phyloP scores from a whole-genome alignment of 2,797 vertebrate genomes.

The Pseudochirops corinnae region DNA sequence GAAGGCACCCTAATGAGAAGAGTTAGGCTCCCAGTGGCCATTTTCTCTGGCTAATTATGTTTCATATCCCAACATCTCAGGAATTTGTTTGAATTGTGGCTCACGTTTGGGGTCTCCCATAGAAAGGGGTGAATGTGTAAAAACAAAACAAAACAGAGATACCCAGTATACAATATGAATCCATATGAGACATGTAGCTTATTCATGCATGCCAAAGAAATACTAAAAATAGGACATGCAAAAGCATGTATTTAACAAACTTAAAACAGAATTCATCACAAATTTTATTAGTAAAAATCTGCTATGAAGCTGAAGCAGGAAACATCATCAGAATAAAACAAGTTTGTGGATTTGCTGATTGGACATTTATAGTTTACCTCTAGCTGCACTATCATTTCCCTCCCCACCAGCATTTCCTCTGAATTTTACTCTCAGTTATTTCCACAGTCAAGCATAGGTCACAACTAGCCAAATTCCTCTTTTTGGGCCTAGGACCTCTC shows the following conservation, averaged over 20 bases:
- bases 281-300: background rate
- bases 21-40: too few relatives aligned
- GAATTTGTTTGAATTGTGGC: background rate
- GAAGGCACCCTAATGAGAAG: too few relatives aligned
- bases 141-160: background rate
- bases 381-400: background rate
- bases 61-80: background rate
- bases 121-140: background rate
- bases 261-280: background rate
- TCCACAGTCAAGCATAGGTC: background rate
- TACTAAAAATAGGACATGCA: background rate
- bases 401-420: background rate
- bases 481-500: background rate
- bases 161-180: background rate
- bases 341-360: background rate
- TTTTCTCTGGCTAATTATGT: background rate
- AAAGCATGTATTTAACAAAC: background rate
- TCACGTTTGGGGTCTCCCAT: too few relatives aligned
- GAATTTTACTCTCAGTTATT: background rate
- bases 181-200: background rate
- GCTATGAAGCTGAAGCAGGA: background rate
- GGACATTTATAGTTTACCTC: background rate
- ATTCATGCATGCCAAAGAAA: background rate
- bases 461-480: background rate
- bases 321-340: background rate